Evolutionary conservation across 2,113 vertebrate genomes (phyloP).

Genomic region (Heloderma charlesbogerti): DNA sequence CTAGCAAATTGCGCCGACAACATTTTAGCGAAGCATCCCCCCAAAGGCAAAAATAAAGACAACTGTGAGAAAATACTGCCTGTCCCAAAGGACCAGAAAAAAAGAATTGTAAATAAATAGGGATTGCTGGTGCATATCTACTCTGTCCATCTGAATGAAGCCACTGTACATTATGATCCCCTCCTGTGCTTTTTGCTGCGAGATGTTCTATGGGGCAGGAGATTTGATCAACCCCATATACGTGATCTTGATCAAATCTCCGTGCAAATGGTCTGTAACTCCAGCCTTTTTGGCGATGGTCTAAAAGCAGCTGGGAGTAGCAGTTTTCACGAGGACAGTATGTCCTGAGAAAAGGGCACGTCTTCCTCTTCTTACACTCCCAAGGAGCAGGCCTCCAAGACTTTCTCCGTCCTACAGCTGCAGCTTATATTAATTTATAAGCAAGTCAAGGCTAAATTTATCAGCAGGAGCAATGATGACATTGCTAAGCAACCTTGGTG

Average conservation of each 20-base stretch:
- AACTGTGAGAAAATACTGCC: not conserved
- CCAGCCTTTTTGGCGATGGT: constrained; percentile 18
- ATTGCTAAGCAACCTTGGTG: constrained; percentile 35
- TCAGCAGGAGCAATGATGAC: constrained; percentile 27
- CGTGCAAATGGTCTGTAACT: not conserved
- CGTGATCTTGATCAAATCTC: not conserved
- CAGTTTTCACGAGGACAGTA: constrained; percentile 10
- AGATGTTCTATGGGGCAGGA: not conserved
- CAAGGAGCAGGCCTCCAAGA: constrained; percentile 18
- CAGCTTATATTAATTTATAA: constrained; percentile 43
- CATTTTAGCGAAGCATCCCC: not conserved
- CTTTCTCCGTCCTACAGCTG: constrained; percentile 13
- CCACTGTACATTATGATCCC: no score
- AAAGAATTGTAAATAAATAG: not conserved
- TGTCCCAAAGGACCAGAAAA: not conserved
- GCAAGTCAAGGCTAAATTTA: constrained; percentile 43
- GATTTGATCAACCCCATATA: not conserved
- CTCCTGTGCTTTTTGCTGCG: not conserved
- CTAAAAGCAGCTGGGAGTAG: constrained; percentile 12
- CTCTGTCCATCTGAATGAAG: not conserved
- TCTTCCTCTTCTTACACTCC: constrained; percentile 23
- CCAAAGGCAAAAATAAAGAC: not conserved
- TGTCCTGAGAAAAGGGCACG: constrained; percentile 5
- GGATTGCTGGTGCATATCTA: not conserved
- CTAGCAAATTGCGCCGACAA: not conserved